Evolutionary conservation across 1,140 invertebrate species (phyloP).

Genomic region (Fopius arisanus): DNA sequence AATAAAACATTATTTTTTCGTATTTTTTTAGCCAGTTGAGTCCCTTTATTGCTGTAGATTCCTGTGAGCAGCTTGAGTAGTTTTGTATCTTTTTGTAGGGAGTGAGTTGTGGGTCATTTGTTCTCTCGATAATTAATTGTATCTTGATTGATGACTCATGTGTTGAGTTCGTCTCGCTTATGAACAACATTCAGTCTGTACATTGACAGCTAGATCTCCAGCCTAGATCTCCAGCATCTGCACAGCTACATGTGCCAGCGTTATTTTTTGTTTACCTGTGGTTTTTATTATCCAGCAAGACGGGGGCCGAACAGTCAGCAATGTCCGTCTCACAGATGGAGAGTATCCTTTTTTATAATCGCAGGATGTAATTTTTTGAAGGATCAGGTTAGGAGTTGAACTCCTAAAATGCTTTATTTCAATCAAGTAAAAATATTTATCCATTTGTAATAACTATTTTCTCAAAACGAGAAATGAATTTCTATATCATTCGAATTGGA

Average conservation of each 20-base stretch:
- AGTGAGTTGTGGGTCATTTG: not conserved
- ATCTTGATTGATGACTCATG: not conserved
- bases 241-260: not conserved
- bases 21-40: too few relatives aligned
- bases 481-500: too few relatives aligned
- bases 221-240: not conserved
- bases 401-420: too few relatives aligned
- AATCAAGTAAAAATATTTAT: too few relatives aligned
- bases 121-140: not conserved
- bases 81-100: too few relatives aligned
- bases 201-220: not conserved
- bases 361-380: not conserved
- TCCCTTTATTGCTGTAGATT: too few relatives aligned
- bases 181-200: not conserved
- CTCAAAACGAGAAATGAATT: too few relatives aligned
- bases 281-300: constrained; percentile 63
- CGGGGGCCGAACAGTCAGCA: constrained; percentile 76
- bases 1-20: too few relatives aligned
- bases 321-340: constrained; percentile 87
- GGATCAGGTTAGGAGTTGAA: too few relatives aligned
- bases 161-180: not conserved
- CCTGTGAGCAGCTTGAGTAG: too few relatives aligned
- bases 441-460: too few relatives aligned
- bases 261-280: constrained; percentile 27
- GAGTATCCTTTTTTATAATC: constrained; percentile 77